Base-by-base conservation (phyloP, 2,113 vertebrate species). In the Etheostoma cragini region DNA sequence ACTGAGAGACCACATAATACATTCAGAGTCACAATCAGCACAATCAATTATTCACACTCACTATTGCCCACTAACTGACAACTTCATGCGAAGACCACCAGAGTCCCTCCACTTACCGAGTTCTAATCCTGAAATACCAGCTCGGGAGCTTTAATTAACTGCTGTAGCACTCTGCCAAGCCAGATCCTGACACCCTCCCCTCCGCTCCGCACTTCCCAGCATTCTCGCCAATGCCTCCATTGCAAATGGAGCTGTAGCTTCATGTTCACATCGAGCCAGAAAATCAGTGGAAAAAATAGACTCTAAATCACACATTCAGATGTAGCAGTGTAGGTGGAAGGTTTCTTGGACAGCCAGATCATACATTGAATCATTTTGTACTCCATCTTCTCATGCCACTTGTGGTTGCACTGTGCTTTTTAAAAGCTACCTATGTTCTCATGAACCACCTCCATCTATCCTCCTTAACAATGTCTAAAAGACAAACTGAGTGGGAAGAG, bases 41-140 rank as follows among this genome's bases (percentile, higher is more conserved):
- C 47, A 63, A 61, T 78, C 11, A 66, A 81, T 69, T 24, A 58
- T 63, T 83, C 72, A 35, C 83, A 72, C 52, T 50, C 78, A 57
- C 64, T 38, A 14, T 54, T 75, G 80, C 62, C 65, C 76, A 65
- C 64, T 54, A 76, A 72, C 72, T 68, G 68, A 84, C 11, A 45
- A 62, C 83, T 81, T 76, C 45, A 74, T 52, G 68, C 45, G 13
- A 45, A 56, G 62, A 52, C 72, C 72, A 72, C 24, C 69, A 58
- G 76, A 61, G 77, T 26, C 50, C 77, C 61, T 69, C 35, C 62
- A 82, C 76, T 50, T 11, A 42, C 87, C 86, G 83, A 89, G 91
- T 82, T 67, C 54, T 62, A 38, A 80, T 81, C 89, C 85, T 65
- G 71, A 91, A 92, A 93, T 91, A 92, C 90, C 90, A 88, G 88